Conservation (phyloP, 2,797 vertebrate genomes). For the Spinus olivaceus region DNA sequence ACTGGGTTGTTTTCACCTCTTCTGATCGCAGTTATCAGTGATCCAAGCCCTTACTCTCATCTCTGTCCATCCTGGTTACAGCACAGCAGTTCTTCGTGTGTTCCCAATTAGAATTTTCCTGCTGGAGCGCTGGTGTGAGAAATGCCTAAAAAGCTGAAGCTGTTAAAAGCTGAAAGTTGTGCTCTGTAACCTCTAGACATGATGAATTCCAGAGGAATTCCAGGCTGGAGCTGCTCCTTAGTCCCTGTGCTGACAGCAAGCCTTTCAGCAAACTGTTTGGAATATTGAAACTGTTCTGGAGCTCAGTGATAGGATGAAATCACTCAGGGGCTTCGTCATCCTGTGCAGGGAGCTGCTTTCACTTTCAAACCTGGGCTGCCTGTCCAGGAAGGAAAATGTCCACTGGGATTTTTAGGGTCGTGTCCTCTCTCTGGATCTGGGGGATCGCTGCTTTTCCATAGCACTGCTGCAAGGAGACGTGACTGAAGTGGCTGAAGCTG, state of each 20-base stretch:
- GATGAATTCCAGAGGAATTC: neutral
- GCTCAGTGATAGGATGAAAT: neutral
- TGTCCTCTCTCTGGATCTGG: rapidly evolving
- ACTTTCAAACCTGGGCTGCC: neutral
- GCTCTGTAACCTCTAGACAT: neutral
- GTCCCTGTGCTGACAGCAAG: neutral
- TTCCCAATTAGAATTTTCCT: neutral
- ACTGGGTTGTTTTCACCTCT: neutral
- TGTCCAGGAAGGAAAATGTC: neutral
- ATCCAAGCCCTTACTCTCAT: neutral
- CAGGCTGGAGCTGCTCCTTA: neutral
- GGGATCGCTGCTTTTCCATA: rapidly evolving
- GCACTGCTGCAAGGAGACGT: rapidly evolving
- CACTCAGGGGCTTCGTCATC: neutral
- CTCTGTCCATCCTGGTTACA: neutral
- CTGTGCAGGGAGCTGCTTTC: neutral
- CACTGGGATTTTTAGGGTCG: neutral
- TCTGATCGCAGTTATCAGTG: rapidly evolving
- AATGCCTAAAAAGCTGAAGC: neutral
- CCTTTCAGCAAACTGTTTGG: neutral
- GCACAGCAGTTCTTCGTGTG: neutral
- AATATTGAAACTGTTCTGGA: neutral
- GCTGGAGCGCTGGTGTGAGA: neutral
- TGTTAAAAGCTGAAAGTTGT: neutral
- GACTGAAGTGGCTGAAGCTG: neutral